These are phyloP conservation scores for Melanargia galathea DNA, from an alignment of 2,888 invertebrate species.

Conservation along the genomic window DNA sequence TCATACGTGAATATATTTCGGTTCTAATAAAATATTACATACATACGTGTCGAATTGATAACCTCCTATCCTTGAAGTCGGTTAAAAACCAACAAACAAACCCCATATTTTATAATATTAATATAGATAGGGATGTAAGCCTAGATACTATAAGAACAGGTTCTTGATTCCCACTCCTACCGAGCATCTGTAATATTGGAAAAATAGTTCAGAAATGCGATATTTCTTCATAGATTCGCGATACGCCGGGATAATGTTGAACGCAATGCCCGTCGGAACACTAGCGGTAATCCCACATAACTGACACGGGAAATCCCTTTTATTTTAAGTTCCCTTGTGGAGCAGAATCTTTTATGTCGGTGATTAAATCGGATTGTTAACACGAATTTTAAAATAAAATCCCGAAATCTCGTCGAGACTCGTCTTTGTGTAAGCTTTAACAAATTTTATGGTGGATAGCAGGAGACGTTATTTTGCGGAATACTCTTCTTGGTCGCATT, in stretches of 20 bases:
- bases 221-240: slow-evolving; percentile 28
- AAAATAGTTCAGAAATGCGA: slow-evolving; percentile 21
- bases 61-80: no score
- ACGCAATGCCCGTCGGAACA: slow-evolving; percentile 26
- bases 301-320: slow-evolving; percentile 32
- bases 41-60: no score
- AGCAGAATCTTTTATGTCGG: slow-evolving; percentile 8
- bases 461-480: no score
- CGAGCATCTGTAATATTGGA: slow-evolving; percentile 14
- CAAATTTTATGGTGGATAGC: background rate
- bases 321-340: slow-evolving; percentile 24
- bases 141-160: background rate
- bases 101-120: no score
- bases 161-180: background rate
- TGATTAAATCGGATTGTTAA: slow-evolving; percentile 17
- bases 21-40: no score
- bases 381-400: slow-evolving; percentile 16
- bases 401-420: background rate
- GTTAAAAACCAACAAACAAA: no score
- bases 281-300: slow-evolving; percentile 33
- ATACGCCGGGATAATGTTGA: slow-evolving; percentile 27
- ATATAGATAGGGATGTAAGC: no score
- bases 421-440: background rate
- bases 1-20: no score
- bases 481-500: no score